phyloP scores from a whole-genome alignment of 2,888 invertebrate species.

The Zootermopsis nevadensis region DNA sequence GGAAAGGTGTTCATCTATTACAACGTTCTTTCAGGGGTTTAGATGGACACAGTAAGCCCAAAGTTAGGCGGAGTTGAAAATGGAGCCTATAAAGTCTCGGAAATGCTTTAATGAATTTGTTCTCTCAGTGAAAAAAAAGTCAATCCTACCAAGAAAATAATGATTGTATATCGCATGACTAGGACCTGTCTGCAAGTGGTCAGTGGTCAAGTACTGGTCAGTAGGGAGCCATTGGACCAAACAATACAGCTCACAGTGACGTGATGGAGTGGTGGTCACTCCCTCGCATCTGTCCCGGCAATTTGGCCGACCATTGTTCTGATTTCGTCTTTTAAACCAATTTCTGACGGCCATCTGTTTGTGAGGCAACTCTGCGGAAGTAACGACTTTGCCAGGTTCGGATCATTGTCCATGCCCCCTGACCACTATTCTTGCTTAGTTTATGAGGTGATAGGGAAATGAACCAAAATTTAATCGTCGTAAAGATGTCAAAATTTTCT shows the following conservation, averaged over 20 bases:
- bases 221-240: background rate
- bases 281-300: slow-evolving; percentile 31
- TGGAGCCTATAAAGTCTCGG: too few species aligned
- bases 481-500: slow-evolving; percentile 7
- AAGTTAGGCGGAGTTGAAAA: too few species aligned
- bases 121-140: too few species aligned
- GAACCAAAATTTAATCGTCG: slow-evolving; percentile 13
- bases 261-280: slow-evolving; percentile 23
- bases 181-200: background rate
- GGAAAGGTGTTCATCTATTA: too few species aligned
- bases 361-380: background rate
- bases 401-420: background rate
- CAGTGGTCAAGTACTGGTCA: background rate
- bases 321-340: background rate
- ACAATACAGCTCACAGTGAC: background rate
- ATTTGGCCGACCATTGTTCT: slow-evolving; percentile 8
- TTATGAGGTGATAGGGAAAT: background rate
- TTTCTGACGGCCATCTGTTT: background rate
- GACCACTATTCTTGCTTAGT: background rate
- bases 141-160: too few species aligned
- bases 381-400: background rate
- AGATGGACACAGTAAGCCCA: too few species aligned
- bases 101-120: too few species aligned
- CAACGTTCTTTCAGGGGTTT: too few species aligned
- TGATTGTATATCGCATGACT: too few species aligned